These are phyloP conservation scores for Caenorhabditis briggsae DNA, from an alignment of 1,140 invertebrate species.

Conservation along the genomic window DNA sequence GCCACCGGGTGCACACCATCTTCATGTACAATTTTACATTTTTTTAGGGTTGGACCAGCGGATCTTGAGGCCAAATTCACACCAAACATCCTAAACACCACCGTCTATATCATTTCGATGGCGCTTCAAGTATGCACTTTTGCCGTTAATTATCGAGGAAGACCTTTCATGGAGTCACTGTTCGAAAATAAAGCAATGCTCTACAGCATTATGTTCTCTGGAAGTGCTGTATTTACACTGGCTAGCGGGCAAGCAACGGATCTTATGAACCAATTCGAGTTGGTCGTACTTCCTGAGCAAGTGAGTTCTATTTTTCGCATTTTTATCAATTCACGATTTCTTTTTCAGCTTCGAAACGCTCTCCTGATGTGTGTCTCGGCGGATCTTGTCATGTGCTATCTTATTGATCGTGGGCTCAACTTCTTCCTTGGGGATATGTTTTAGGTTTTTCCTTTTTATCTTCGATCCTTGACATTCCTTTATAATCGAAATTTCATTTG, in stretches of 20 bases:
- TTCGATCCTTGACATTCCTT: background rate
- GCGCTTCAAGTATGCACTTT: conserved; percentile 96
- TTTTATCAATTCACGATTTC: conserved; percentile 24
- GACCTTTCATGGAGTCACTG: conserved; percentile 98
- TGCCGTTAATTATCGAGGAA: conserved; percentile 97
- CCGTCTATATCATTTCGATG: conserved; percentile 97
- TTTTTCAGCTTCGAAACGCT: conserved; percentile 79
- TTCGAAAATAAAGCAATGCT: conserved; percentile 90
- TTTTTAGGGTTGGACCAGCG: conserved; percentile 71
- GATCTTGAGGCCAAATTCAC: conserved; percentile 91
- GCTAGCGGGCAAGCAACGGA: conserved; percentile 79
- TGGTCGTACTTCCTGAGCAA: conserved; percentile 78
- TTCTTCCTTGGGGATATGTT: conserved; percentile 78
- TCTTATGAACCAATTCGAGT: conserved; percentile 79
- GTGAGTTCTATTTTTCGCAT: background rate
- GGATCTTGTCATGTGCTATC: conserved; percentile 79
- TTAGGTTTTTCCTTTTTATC: background rate
- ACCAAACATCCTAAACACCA: conserved; percentile 94
- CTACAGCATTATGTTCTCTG: conserved; percentile 81
- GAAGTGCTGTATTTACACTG: conserved; percentile 78
- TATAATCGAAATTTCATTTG: background rate
- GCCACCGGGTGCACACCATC: conserved; percentile 43
- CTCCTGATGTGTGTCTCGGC: conserved; percentile 78
- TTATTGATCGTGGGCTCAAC: conserved; percentile 78
- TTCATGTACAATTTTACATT: conserved; percentile 16